phyloP scores from a whole-genome alignment of 2,797 vertebrate genomes.

The Poeciliopsis paucimaculata region DNA sequence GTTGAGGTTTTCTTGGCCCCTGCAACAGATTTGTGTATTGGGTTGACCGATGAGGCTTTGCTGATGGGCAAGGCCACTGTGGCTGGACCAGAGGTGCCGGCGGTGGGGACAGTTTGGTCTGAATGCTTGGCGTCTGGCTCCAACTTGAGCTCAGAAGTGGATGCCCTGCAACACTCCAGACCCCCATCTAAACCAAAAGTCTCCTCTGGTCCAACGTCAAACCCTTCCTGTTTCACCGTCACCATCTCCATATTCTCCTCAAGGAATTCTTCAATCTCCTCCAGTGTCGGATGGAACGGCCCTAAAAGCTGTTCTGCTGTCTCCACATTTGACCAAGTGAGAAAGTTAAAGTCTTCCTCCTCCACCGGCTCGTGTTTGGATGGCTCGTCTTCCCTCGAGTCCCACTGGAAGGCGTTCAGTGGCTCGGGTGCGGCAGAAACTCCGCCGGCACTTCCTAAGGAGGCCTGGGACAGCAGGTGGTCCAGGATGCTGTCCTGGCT shows the following conservation, averaged over 20 bases:
- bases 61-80: constrained; percentile 65
- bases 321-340: constrained; percentile 82
- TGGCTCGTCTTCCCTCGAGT: constrained; percentile 72
- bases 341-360: constrained; percentile 87
- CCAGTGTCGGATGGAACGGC: constrained; percentile 93
- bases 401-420: constrained; percentile 81
- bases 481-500: constrained; percentile 92
- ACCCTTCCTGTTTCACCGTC: constrained; percentile 80
- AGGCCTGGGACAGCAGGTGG: constrained; percentile 90
- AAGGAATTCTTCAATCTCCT: constrained; percentile 97
- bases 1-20: constrained; percentile 60
- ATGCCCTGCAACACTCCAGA: constrained; percentile 51
- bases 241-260: constrained; percentile 94
- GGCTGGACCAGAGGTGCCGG: constrained; percentile 45
- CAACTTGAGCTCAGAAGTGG: constrained; percentile 35
- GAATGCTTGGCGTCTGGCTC: constrained; percentile 61
- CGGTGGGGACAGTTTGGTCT: constrained; percentile 79
- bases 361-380: constrained; percentile 75
- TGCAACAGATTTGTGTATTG: constrained; percentile 40
- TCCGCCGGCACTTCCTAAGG: constrained; percentile 71
- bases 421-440: constrained; percentile 45
- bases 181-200: constrained; percentile 73
- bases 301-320: constrained; percentile 80
- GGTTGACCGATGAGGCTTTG: constrained; percentile 64
- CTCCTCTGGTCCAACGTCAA: constrained; percentile 74